Conservation (phyloP, 1,140 invertebrate species). For the Dinothrombium tinctorium region DNA sequence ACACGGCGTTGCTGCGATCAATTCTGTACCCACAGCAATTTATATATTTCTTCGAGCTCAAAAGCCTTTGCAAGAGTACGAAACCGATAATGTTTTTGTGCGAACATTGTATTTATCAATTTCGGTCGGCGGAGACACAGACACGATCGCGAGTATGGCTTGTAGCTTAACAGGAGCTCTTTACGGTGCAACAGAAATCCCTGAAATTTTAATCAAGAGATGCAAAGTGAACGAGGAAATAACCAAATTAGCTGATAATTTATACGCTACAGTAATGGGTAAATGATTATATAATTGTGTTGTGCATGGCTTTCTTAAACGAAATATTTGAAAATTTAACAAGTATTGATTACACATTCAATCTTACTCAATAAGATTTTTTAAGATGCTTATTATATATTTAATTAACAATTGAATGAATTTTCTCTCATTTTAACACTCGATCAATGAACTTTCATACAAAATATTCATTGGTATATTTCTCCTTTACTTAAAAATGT, state of each 20-base stretch:
- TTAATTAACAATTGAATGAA: too few relatives aligned
- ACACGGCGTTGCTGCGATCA: slow-evolving; percentile 33
- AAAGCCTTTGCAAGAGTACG: slow-evolving; percentile 28
- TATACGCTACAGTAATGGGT: too few relatives aligned
- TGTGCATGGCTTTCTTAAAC: too few relatives aligned
- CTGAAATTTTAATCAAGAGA: slow-evolving; percentile 28
- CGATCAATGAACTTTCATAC: too few relatives aligned
- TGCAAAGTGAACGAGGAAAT: slow-evolving; percentile 28
- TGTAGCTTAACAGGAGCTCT: slow-evolving; percentile 47
- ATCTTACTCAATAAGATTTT: too few relatives aligned
- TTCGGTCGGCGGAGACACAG: slow-evolving; percentile 48
- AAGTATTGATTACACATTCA: too few relatives aligned
- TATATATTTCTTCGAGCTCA: slow-evolving; percentile 40
- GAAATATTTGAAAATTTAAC: too few relatives aligned
- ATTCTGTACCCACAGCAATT: slow-evolving; percentile 49
- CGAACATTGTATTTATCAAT: slow-evolving; percentile 42
- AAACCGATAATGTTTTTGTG: slow-evolving; percentile 33
- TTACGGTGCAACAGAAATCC: slow-evolving; percentile 36
- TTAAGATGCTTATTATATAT: too few relatives aligned
- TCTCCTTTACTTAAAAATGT: too few relatives aligned
- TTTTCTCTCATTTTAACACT: too few relatives aligned
- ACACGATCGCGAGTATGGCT: slow-evolving; percentile 54
- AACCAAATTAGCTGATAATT: background rate
- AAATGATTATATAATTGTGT: too few relatives aligned
- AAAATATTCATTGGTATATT: too few relatives aligned